These are phyloP conservation scores for Narcine bancroftii DNA, from an alignment of 2,113 vertebrate species.

Conservation along the genomic window DNA sequence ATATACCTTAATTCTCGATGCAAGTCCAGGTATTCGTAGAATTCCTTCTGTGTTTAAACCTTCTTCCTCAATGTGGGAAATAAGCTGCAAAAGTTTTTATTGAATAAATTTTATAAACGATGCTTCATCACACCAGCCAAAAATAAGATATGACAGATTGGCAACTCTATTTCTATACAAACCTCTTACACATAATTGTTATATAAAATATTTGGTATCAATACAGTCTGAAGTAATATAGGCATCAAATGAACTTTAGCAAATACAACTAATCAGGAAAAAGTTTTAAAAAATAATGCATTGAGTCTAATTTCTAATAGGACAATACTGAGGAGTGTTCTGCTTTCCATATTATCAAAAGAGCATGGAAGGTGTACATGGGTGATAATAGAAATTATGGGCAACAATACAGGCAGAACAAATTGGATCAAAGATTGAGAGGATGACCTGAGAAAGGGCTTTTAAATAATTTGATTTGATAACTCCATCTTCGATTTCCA, in stretches of 20 bases:
- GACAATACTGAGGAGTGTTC: too few species aligned
- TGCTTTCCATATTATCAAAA: too few species aligned
- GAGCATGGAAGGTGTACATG: too few species aligned
- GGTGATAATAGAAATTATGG: too few species aligned
- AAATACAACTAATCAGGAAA: not conserved
- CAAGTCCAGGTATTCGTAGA: conserved; percentile 81
- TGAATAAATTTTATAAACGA: not conserved
- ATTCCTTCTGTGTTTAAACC: conserved; percentile 87
- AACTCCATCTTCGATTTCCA: not conserved
- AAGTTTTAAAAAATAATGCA: too few species aligned
- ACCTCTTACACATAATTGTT: not conserved
- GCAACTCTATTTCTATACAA: not conserved
- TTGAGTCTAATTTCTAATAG: too few species aligned
- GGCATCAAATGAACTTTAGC: not conserved
- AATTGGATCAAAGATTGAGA: too few species aligned
- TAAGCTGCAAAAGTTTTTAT: conserved; percentile 60
- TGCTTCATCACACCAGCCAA: not conserved
- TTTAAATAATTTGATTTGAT: too few species aligned
- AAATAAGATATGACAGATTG: conserved; percentile 10
- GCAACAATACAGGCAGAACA: too few species aligned
- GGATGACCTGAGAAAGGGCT: too few species aligned
- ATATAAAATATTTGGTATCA: not conserved
- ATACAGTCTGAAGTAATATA: not conserved
- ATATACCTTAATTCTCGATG: conserved; percentile 78
- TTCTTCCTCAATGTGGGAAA: conserved; percentile 77